Percentiles rank a stretch among this genome's conserved stretches.
These are phyloP conservation scores for Pecten maximus DNA, from an alignment of 2,888 invertebrate genomes.

Conservation along the genomic window DNA sequence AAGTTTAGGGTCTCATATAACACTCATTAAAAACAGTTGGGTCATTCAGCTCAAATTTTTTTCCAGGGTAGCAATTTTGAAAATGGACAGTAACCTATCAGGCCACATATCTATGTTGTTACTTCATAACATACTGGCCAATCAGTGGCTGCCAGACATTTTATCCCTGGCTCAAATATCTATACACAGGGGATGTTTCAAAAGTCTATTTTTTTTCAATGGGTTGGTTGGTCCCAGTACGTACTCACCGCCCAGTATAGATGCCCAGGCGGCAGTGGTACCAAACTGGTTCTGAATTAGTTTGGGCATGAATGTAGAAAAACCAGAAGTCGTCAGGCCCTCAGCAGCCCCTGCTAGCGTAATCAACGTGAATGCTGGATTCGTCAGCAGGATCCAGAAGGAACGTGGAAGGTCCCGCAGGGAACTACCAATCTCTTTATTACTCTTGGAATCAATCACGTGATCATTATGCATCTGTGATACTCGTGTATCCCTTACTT, in stretches of 20 bases:
- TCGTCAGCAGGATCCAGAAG: constrained; percentile 63
- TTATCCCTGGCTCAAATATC: no score
- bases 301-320: constrained; percentile 89
- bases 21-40: no score
- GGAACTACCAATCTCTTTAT: constrained; percentile 46
- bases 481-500: constrained; percentile 62
- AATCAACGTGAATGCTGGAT: constrained; percentile 85
- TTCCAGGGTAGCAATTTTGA: no score
- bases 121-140: no score
- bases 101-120: no score
- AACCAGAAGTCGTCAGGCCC: constrained; percentile 82
- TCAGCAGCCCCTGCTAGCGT: constrained; percentile 86
- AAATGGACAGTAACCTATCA: no score
- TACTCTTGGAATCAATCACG: constrained; percentile 48
- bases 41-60: no score
- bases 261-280: constrained; percentile 87
- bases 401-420: constrained; percentile 61
- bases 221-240: no score
- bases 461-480: constrained; percentile 70
- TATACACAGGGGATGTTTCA: no score
- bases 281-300: constrained; percentile 90
- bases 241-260: constrained; percentile 87
- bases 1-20: no score
- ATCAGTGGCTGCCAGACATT: no score
- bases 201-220: no score